A percentile compares a stretch with the other conserved stretches of the same genome.
Evolutionary conservation across 2,888 invertebrate species (phyloP).

Genomic region (Orthonevra nobilis): DNA sequence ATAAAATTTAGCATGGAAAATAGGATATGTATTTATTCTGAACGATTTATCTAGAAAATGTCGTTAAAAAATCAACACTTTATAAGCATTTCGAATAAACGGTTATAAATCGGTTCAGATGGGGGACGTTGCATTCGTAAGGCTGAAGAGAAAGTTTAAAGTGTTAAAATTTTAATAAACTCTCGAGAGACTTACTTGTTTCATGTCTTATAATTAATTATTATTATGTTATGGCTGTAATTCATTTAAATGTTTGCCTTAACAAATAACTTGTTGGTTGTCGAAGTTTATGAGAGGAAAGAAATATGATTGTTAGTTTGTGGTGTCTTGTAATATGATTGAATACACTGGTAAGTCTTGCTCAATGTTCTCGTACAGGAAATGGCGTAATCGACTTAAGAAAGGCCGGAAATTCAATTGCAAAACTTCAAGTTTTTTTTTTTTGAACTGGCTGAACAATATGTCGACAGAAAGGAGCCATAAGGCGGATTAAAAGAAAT

Average conservation of each 20-base stretch:
- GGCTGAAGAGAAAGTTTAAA: slow-evolving; percentile 23
- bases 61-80: not conserved
- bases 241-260: too few relatives aligned
- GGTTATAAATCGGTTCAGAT: slow-evolving; percentile 12
- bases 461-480: too few relatives aligned
- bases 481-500: too few relatives aligned
- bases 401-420: not conserved
- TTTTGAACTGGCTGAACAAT: too few relatives aligned
- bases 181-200: not conserved
- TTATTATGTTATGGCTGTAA: slow-evolving; percentile 12
- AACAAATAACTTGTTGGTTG: slow-evolving; percentile 28
- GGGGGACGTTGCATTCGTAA: not conserved
- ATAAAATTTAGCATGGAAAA: slow-evolving; percentile 23
- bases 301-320: too few relatives aligned
- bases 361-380: too few relatives aligned
- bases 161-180: slow-evolving; percentile 22
- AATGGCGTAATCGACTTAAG: not conserved
- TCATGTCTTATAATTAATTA: slow-evolving; percentile 41
- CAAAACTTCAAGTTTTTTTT: too few relatives aligned
- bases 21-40: not conserved
- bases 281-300: slow-evolving; percentile 2
- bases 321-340: too few relatives aligned
- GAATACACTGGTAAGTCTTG: too few relatives aligned
- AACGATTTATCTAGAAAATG: not conserved
- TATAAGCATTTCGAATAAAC: not conserved